phyloP scores from a whole-genome alignment of 1,140 invertebrate genomes.

The Pararge aegeria region DNA sequence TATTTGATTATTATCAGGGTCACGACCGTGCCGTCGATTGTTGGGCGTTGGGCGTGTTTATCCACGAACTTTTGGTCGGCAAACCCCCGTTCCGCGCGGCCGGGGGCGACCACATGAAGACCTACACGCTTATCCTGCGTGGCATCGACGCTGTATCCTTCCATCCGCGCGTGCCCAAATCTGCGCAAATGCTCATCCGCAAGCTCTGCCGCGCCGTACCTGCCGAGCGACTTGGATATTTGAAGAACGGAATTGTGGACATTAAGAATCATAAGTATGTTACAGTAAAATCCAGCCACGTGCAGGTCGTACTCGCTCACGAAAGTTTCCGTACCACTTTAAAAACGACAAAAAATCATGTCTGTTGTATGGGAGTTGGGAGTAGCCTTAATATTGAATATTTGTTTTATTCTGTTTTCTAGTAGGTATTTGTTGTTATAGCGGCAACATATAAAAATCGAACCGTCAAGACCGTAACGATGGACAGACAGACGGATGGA shows the following conservation, averaged over 20 bases:
- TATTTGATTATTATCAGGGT: constrained; percentile 78
- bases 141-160: constrained; percentile 95
- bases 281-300: too few relatives aligned
- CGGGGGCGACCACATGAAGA: constrained; percentile 95
- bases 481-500: too few relatives aligned
- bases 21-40: constrained; percentile 96
- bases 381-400: too few relatives aligned
- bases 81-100: constrained; percentile 96
- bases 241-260: constrained; percentile 93
- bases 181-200: constrained; percentile 91
- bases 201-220: constrained; percentile 93
- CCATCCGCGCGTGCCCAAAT: constrained; percentile 88
- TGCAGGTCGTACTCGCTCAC: too few relatives aligned
- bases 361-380: too few relatives aligned
- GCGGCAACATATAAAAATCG: too few relatives aligned
- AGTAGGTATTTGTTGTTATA: too few relatives aligned
- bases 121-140: constrained; percentile 96
- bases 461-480: too few relatives aligned
- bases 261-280: constrained; percentile 94
- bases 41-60: constrained; percentile 96
- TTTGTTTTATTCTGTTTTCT: too few relatives aligned
- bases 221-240: constrained; percentile 95
- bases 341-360: too few relatives aligned
- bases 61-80: constrained; percentile 95
- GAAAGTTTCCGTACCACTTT: too few relatives aligned